Evolutionary conservation across 1,140 invertebrate species (phyloP).

Genomic region (Danaus plexippus): DNA sequence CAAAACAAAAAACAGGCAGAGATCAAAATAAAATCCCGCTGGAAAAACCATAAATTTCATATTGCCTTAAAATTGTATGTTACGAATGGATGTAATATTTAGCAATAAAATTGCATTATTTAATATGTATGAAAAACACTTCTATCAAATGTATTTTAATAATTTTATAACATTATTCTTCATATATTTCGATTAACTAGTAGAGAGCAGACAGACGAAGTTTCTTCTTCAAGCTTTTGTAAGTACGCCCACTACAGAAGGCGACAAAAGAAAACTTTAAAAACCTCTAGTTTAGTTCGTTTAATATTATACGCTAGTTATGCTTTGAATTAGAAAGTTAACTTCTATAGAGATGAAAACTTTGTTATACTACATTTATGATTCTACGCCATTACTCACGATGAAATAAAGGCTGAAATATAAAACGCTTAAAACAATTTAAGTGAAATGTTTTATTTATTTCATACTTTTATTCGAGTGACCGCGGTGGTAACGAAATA

Average conservation of each 20-base stretch:
- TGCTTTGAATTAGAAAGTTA: conserved; percentile 10
- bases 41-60: too few relatives aligned
- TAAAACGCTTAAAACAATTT: too few relatives aligned
- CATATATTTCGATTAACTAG: conserved; percentile 15
- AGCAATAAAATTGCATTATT: too few relatives aligned
- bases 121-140: too few relatives aligned
- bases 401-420: too few relatives aligned
- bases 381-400: not conserved
- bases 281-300: conserved; percentile 22
- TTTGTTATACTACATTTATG: not conserved
- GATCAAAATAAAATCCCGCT: too few relatives aligned
- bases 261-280: conserved; percentile 33
- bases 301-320: conserved; percentile 21
- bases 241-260: conserved; percentile 25
- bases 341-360: conserved; percentile 4
- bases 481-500: conserved; percentile 23
- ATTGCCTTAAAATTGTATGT: too few relatives aligned
- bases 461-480: conserved; percentile 5
- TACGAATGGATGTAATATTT: too few relatives aligned
- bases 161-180: too few relatives aligned
- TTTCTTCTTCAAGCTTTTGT: conserved; percentile 25
- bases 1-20: too few relatives aligned
- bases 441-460: too few relatives aligned
- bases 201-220: conserved; percentile 21
- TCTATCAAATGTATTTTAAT: too few relatives aligned